Percentiles rank a stretch among this genome's conserved stretches.
These are phyloP conservation scores for Acestrorhynchus altus DNA, from an alignment of 2,797 vertebrate genomes.

Conservation along the genomic window DNA sequence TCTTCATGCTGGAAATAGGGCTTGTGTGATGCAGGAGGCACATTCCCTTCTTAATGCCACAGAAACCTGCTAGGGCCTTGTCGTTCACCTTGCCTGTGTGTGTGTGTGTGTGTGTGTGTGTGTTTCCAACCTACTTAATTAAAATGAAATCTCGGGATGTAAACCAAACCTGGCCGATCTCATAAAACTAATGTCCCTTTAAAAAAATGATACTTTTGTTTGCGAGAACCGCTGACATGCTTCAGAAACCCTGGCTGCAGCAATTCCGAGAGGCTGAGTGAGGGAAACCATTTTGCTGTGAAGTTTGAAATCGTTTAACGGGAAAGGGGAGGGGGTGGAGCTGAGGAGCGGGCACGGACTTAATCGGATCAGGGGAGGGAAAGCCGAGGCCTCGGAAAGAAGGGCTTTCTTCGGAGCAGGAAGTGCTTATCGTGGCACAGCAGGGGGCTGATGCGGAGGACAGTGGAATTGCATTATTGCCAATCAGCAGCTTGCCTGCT, in stretches of 20 bases:
- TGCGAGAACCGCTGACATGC: conserved; percentile 30
- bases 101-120: background rate
- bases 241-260: conserved; percentile 9
- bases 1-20: conserved; percentile 10
- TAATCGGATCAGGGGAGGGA: conserved; percentile 52
- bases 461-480: conserved; percentile 27
- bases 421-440: conserved; percentile 51
- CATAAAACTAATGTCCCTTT: background rate
- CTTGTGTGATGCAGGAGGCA: background rate
- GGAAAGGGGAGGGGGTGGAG: conserved; percentile 4
- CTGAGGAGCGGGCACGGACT: conserved; percentile 23
- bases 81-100: background rate
- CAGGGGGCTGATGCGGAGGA: conserved; percentile 7
- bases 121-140: background rate
- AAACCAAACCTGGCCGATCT: conserved; percentile 15
- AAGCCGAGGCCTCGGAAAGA: conserved; percentile 40
- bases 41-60: background rate
- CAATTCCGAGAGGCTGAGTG: conserved; percentile 31
- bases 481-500: background rate
- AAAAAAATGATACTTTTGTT: background rate
- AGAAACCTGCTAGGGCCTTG: background rate
- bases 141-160: background rate
- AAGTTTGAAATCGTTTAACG: conserved; percentile 43
- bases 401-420: conserved; percentile 42
- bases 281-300: conserved; percentile 35